Evolutionary conservation across 1,140 invertebrate genomes (phyloP).

Genomic region (Formica exsecta): DNA sequence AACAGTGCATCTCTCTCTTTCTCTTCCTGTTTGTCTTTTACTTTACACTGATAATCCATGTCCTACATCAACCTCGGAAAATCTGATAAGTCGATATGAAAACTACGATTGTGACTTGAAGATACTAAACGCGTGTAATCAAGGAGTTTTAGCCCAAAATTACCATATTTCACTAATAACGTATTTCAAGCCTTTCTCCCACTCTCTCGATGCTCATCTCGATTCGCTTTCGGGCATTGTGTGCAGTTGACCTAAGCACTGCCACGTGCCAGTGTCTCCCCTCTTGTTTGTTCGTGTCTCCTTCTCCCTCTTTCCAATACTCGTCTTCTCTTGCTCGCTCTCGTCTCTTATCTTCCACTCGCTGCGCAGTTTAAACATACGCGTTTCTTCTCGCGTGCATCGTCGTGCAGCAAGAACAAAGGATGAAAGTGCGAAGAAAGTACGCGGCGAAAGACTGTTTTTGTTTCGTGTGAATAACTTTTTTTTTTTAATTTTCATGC

Average conservation of each 20-base stretch:
- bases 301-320: constrained; percentile 25
- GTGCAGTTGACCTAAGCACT: constrained; percentile 70
- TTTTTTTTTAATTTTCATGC: constrained; percentile 7
- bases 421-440: constrained; percentile 66
- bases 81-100: background rate
- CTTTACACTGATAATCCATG: background rate
- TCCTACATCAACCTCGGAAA: background rate
- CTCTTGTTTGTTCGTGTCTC: constrained; percentile 39
- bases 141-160: constrained; percentile 25
- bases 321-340: constrained; percentile 40
- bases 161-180: constrained; percentile 63
- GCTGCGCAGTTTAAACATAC: constrained; percentile 73
- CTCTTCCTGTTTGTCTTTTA: background rate
- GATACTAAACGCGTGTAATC: background rate
- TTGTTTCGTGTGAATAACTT: constrained; percentile 28
- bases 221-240: constrained; percentile 38
- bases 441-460: constrained; percentile 28
- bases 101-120: background rate
- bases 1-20: background rate
- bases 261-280: constrained; percentile 68
- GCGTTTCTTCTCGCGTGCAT: constrained; percentile 28
- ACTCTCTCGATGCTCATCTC: background rate
- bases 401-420: constrained; percentile 51
- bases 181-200: constrained; percentile 13
- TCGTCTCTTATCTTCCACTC: constrained; percentile 61